Conservation (phyloP, 2,888 invertebrate genomes). For the Ashinkailepas kermadecensis region DNA sequence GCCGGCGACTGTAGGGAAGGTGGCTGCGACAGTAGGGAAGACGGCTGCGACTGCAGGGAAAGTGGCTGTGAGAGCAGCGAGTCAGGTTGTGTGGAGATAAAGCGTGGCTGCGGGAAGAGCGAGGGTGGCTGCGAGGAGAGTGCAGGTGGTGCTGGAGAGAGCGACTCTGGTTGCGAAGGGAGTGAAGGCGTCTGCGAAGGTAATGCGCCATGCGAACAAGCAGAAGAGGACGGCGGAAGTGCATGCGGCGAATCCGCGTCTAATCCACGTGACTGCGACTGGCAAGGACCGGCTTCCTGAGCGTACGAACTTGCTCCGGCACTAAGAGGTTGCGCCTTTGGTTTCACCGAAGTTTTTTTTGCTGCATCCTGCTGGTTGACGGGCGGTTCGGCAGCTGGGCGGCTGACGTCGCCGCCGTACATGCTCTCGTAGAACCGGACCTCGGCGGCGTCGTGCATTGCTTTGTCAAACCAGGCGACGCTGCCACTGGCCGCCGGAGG, state of each 20-base stretch:
- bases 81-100: too few relatives aligned
- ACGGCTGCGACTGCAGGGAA: background rate
- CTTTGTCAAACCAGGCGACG: background rate
- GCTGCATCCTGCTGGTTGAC: background rate
- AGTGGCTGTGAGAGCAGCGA: background rate
- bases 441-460: background rate
- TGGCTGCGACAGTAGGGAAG: background rate
- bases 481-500: background rate
- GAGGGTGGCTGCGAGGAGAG: too few relatives aligned
- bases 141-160: too few relatives aligned
- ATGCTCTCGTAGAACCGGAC: background rate
- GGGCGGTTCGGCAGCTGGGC: too few relatives aligned
- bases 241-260: background rate
- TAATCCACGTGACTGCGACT: background rate
- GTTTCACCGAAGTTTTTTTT: conserved; percentile 15
- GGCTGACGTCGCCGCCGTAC: background rate
- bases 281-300: background rate
- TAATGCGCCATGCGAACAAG: too few relatives aligned
- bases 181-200: too few relatives aligned
- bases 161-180: too few relatives aligned
- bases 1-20: background rate
- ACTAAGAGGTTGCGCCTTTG: background rate
- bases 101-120: too few relatives aligned
- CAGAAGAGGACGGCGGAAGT: background rate
- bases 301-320: too few relatives aligned